phyloP scores from a whole-genome alignment of 2,888 invertebrate species.

The Lymantria dispar region DNA sequence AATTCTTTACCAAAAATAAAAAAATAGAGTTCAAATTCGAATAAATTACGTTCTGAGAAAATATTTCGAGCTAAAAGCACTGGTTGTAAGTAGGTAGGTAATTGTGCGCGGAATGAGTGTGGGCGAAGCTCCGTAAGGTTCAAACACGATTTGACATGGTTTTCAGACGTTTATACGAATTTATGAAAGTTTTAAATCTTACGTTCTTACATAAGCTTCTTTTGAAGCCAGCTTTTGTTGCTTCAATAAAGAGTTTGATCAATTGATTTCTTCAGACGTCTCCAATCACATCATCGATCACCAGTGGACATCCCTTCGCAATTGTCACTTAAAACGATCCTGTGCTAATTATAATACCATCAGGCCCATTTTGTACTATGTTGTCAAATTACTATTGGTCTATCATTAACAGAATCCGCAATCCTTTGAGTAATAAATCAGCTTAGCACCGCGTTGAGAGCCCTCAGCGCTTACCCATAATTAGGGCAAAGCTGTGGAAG shows the following conservation, averaged over 20 bases:
- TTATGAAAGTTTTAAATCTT: constrained; percentile 30
- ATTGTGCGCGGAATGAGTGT: constrained; percentile 50
- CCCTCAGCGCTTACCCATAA: too few species aligned
- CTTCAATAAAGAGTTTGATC: constrained; percentile 17
- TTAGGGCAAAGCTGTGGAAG: too few species aligned
- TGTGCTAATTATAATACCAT: too few species aligned
- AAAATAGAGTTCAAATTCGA: constrained; percentile 35
- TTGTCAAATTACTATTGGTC: too few species aligned
- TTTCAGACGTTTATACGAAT: constrained; percentile 41
- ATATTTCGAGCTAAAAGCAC: constrained; percentile 43
- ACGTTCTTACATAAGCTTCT: constrained; percentile 10
- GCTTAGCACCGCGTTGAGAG: too few species aligned
- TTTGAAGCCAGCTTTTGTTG: constrained; percentile 11
- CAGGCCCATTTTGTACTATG: too few species aligned
- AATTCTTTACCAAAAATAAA: neutral
- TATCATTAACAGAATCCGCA: too few species aligned
- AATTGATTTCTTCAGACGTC: constrained; percentile 20
- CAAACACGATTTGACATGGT: constrained; percentile 46
- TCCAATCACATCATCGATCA: neutral
- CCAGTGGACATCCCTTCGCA: too few species aligned
- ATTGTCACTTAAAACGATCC: too few species aligned
- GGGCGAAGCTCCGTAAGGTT: constrained; percentile 54
- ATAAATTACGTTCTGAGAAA: constrained; percentile 1
- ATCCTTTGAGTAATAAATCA: too few species aligned
- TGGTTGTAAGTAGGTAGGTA: constrained; percentile 47